Conservation (phyloP, 2,888 invertebrate genomes). For the Agelastica alni region DNA sequence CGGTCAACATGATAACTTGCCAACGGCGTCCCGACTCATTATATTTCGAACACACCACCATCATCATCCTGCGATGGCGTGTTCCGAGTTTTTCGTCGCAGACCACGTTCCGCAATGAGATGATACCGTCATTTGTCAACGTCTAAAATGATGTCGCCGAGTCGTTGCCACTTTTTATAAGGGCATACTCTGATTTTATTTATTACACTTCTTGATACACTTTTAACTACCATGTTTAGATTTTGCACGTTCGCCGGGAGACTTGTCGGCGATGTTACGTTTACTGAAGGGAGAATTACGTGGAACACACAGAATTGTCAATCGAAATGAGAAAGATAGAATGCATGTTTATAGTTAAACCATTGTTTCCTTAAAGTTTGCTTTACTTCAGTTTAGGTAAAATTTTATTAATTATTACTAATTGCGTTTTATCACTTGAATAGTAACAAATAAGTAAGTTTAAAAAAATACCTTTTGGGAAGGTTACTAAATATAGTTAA, state of each 20-base stretch:
- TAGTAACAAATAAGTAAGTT: no score
- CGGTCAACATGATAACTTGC: slow-evolving; percentile 47
- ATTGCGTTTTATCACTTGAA: no score
- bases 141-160: slow-evolving; percentile 28
- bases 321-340: no score
- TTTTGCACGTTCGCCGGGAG: slow-evolving; percentile 28
- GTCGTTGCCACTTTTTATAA: slow-evolving; percentile 31
- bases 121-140: slow-evolving; percentile 34
- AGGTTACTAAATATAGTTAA: no score
- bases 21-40: slow-evolving; percentile 42
- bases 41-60: slow-evolving; percentile 31
- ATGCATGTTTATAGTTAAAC: no score
- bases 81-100: slow-evolving; percentile 14
- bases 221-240: slow-evolving; percentile 32
- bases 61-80: slow-evolving; percentile 14
- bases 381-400: no score
- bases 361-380: no score
- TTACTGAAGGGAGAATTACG: slow-evolving; percentile 4
- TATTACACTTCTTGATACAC: slow-evolving; percentile 31
- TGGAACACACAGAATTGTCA: slow-evolving; percentile 5
- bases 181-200: slow-evolving; percentile 31
- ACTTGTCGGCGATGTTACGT: slow-evolving; percentile 4
- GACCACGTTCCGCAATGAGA: slow-evolving; percentile 20
- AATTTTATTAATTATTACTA: no score
- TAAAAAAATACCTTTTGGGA: no score